Conservation (phyloP, 2,797 vertebrate species). For the Pseudochromis fuscus region DNA sequence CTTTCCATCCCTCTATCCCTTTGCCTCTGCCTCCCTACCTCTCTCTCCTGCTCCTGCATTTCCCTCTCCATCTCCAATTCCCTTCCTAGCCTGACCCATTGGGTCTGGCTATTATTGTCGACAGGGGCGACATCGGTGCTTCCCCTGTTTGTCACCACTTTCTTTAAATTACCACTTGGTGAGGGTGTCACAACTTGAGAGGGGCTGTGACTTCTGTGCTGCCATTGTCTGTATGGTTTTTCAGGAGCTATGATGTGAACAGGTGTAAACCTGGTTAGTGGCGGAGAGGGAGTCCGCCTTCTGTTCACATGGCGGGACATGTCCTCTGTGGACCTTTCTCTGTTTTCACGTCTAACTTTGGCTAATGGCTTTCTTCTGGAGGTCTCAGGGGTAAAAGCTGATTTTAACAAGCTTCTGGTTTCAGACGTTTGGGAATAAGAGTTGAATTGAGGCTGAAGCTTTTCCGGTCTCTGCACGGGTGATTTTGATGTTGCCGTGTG, state of each 20-base stretch:
- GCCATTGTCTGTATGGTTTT: slow-evolving; percentile 79
- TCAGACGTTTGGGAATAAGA: slow-evolving; percentile 44
- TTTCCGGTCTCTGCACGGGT: slow-evolving; percentile 48
- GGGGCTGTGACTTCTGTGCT: slow-evolving; percentile 64
- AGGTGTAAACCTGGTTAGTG: slow-evolving; percentile 83
- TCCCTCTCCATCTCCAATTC: slow-evolving; percentile 76
- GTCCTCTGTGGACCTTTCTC: slow-evolving; percentile 55
- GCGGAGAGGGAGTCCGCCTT: slow-evolving; percentile 77
- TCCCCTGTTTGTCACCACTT: slow-evolving; percentile 76
- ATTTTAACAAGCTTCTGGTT: slow-evolving; percentile 50
- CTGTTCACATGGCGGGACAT: slow-evolving; percentile 71
- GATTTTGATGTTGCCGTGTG: slow-evolving; percentile 26
- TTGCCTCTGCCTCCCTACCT: slow-evolving; percentile 58
- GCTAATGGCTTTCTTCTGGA: slow-evolving; percentile 50
- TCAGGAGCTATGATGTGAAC: slow-evolving; percentile 80
- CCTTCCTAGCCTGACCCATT: slow-evolving; percentile 70
- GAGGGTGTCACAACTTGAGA: slow-evolving; percentile 66
- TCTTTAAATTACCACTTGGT: slow-evolving; percentile 69
- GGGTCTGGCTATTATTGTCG: slow-evolving; percentile 79
- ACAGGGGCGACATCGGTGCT: slow-evolving; percentile 68
- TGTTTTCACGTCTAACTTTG: slow-evolving; percentile 57
- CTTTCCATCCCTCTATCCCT: slow-evolving; percentile 69
- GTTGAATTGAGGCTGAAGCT: slow-evolving; percentile 32
- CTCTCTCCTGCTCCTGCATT: slow-evolving; percentile 69
- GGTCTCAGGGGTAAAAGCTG: slow-evolving; percentile 44